Evolutionary conservation across 2,888 invertebrate species (phyloP).

Genomic region (Pheosia tremula): DNA sequence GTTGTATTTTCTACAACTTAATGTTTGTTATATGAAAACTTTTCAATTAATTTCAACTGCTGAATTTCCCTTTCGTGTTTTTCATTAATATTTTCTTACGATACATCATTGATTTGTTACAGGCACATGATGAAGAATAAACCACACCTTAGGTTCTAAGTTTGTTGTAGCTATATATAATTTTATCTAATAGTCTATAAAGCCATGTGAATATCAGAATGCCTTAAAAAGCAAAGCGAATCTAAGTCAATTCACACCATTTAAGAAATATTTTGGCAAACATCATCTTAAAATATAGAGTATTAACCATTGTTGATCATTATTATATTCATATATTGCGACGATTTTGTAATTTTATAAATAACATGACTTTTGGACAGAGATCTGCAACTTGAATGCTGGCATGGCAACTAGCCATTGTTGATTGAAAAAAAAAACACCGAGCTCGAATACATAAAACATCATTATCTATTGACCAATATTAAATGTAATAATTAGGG

Average conservation of each 20-base stretch:
- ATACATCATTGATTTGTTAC: conserved; percentile 65
- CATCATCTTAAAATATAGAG: conserved; percentile 13
- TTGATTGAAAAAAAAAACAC: too few relatives aligned
- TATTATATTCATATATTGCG: conserved; percentile 9
- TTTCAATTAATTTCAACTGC: neutral
- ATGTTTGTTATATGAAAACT: too few relatives aligned
- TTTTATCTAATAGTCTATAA: conserved; percentile 64
- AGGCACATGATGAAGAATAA: conserved; percentile 95
- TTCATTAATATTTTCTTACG: too few relatives aligned
- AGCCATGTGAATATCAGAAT: conserved; percentile 67
- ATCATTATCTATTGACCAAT: too few relatives aligned
- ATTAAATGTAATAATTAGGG: too few relatives aligned
- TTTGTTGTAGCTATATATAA: conserved; percentile 62
- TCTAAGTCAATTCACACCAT: conserved; percentile 74
- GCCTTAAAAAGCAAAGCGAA: conserved; percentile 64
- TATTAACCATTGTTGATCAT: conserved; percentile 13
- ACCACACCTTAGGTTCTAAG: conserved; percentile 91
- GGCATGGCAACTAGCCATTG: too few relatives aligned
- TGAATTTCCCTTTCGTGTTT: neutral
- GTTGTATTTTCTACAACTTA: too few relatives aligned
- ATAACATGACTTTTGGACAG: neutral
- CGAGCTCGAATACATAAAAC: too few relatives aligned
- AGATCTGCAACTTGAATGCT: too few relatives aligned
- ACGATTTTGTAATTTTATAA: conserved; percentile 15
- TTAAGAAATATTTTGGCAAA: conserved; percentile 64